Evolutionary conservation across 2,888 invertebrate species (phyloP), one percentile per base, ranked within the genome.

Genomic region (Aphodius sticticus): DNA sequence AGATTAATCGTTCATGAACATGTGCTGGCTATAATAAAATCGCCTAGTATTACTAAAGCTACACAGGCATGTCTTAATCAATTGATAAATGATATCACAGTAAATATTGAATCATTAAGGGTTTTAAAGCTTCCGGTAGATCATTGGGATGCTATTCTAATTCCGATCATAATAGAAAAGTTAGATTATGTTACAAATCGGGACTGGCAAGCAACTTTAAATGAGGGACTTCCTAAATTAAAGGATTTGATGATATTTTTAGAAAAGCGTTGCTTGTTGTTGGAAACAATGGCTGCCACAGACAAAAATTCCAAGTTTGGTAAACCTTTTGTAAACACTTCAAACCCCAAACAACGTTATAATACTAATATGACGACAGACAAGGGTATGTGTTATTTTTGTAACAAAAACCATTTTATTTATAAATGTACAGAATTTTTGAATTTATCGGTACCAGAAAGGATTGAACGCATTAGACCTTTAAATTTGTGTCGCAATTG

Each of bases 201-300:
- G 4, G 76, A 79, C 14, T 79, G 79, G 79, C 70, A 79, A 79
- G 75, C 75, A 2, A 70, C 16, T 70, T 16, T 70, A 70, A 16
- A 70, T 6, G 70, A 26, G 9, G 70, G 14, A 14, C 26, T 70
- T 16, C 70, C 70, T 70, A 70, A 7, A 16, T 16, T 70, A 26
- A n/a, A 9, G 7, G 70, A 70, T 70, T 9, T 70, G n/a, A 70
- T 70, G 70, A 70, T 16, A 12, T 70, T 70, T 70, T 70, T 16
- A n/a, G 14, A 70, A 16, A 70, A 70, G n/a, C 16, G 26, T 12
- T 70, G 70, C 26, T 16, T 16, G 3, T 16, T 70, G 9, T 70
- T 70, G 26, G 70, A 70, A 70, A 70, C 16, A 14, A 16, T 70
- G 26, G 7, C 53, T 53, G 53, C 53, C 7, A 53, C 53, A 7